Base-by-base conservation (phyloP, 2,888 invertebrate species). In the Tuta absoluta region DNA sequence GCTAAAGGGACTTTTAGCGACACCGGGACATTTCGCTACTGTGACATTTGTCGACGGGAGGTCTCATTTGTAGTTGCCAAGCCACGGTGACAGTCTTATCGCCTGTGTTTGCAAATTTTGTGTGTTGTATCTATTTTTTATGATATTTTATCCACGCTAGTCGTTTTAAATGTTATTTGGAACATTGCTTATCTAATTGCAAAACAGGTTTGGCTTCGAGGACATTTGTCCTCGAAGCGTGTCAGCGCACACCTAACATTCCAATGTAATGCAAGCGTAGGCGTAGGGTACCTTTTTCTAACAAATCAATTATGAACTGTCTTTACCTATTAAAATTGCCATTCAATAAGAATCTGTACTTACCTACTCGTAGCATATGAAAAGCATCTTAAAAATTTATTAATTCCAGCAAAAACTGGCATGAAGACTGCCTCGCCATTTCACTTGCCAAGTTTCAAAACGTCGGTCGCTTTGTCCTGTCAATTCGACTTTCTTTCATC, bases 401-500 rank as follows among this genome's bases (percentile, higher is more conserved):
- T 48, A 3, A 12, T 21, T 19, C 5, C 14, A 11, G 14, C 51
- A 53, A 53, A 53, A 53, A 53, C 51, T 53, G 51, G 24, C 21
- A 21, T 21, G 49, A 49, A 5, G 19, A 19, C 17, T 21, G n/a
- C 17, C 45, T n/a, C 45, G 7, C 14, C 4, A 45, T 17, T 17
- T 33, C 33, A 33, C 45, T 48, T 23, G 51, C 23, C 51, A 21
- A 19, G 21, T 2, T 21, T 53, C 23, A 53, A 53, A 53, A 24
- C 14, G 51, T 24, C 51, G 51, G 51, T 3, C 4, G 14, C 51
- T 53, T 53, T 53, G 51, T 53, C 23, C 51, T 23, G 51, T 53
- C 51, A 53, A 53, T 53, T 24, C 14, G 5, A 23, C 51, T 23
- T 23, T 23, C 23, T 53, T 53, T 23, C 51, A 21, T 17, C n/a